Evolutionary conservation across 2,888 invertebrate genomes (phyloP).

Genomic region (Ganaspis brasiliensis): DNA sequence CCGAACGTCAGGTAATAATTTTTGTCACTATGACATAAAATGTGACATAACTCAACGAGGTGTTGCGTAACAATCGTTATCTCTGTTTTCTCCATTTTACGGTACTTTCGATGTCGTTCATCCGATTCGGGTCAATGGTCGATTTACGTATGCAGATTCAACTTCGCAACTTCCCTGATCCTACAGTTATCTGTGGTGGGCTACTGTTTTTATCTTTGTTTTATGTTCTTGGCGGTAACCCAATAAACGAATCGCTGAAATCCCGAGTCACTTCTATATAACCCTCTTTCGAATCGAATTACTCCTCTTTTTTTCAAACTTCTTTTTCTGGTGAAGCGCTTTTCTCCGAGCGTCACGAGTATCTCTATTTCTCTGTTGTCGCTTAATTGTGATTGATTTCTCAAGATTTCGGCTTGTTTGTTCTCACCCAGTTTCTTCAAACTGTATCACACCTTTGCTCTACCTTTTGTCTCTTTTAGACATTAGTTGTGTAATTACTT

Average conservation of each 20-base stretch:
- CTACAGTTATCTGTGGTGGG: constrained; percentile 33
- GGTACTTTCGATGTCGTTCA: constrained; percentile 2
- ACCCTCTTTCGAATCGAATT: constrained; percentile 41
- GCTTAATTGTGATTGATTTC: constrained; percentile 43
- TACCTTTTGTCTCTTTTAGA: neutral
- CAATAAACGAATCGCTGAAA: constrained; percentile 45
- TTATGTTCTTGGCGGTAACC: constrained; percentile 42
- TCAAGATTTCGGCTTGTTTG: constrained; percentile 17
- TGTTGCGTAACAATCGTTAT: constrained; percentile 17
- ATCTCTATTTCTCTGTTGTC: constrained; percentile 19
- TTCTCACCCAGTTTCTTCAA: neutral
- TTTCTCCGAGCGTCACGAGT: constrained; percentile 43
- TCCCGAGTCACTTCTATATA: constrained; percentile 31
- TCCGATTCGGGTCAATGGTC: constrained; percentile 39
- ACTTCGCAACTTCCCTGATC: constrained; percentile 25
- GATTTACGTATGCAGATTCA: constrained; percentile 36
- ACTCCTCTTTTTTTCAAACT: constrained; percentile 44
- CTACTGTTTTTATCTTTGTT: constrained; percentile 37
- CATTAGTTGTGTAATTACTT: neutral
- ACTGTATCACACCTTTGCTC: neutral
- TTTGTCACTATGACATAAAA: constrained; percentile 5
- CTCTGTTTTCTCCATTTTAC: constrained; percentile 17
- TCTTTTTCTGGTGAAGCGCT: constrained; percentile 59
- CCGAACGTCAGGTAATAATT: neutral
- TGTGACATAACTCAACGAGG: neutral